Percentiles rank a stretch among this genome's conserved stretches.
These are phyloP conservation scores for Nibea albiflora DNA, from an alignment of 2,113 vertebrate genomes.

Conservation along the genomic window DNA sequence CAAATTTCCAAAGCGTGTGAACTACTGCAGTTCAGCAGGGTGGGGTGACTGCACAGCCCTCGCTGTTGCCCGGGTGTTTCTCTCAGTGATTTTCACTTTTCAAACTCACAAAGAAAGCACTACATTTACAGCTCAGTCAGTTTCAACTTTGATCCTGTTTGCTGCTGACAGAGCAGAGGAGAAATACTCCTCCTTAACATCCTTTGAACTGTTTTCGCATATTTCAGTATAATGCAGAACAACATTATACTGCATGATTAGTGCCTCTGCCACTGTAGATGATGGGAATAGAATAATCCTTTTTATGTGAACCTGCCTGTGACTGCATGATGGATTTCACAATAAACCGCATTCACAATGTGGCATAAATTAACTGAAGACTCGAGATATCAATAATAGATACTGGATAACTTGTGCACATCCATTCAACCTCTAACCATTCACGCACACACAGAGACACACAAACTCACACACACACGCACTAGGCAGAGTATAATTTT, in stretches of 20 bases:
- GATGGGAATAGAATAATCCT: neutral
- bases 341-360: slow-evolving; percentile 7
- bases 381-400: neutral
- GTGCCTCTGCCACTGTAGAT: neutral
- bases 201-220: neutral
- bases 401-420: slow-evolving; percentile 15
- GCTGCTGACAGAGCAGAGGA: neutral
- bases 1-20: neutral
- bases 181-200: neutral
- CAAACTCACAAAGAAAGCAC: neutral
- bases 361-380: slow-evolving; percentile 18
- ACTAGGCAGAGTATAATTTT: slow-evolving; percentile 48
- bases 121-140: neutral
- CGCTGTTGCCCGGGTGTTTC: neutral
- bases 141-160: slow-evolving; percentile 17
- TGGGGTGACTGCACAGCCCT: neutral
- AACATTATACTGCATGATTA: slow-evolving; percentile 9
- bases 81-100: neutral
- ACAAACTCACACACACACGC: slow-evolving; percentile 17
- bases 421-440: neutral
- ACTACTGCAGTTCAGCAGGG: neutral
- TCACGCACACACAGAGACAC: neutral
- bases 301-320: slow-evolving; percentile 8
- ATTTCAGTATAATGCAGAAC: neutral
- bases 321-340: slow-evolving; percentile 8